Evolutionary conservation across 2,113 vertebrate species (phyloP).

Genomic region (Colaptes auratus): DNA sequence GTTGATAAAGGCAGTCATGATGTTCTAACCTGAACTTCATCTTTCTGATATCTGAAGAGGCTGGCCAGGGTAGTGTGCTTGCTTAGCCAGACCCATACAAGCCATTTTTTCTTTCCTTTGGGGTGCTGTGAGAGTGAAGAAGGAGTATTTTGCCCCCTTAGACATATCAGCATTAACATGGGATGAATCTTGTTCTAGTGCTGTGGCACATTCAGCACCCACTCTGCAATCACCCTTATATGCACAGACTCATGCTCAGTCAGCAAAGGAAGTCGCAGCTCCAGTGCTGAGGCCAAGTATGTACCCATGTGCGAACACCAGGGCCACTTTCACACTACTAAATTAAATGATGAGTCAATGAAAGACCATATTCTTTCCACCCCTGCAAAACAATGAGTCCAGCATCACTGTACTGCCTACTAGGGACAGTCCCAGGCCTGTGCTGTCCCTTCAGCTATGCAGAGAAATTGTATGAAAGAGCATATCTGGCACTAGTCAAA

Average conservation of each 20-base stretch:
- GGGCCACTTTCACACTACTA: neutral
- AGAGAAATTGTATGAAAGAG: neutral
- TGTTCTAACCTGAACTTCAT: neutral
- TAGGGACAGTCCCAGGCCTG: neutral
- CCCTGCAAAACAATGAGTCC: neutral
- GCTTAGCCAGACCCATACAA: neutral
- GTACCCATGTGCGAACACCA: neutral
- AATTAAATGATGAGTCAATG: neutral
- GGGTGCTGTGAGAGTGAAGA: neutral
- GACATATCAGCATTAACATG: neutral
- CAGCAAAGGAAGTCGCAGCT: neutral
- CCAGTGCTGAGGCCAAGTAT: neutral
- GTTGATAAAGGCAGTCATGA: neutral
- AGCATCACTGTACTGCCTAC: neutral
- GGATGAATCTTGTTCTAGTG: neutral
- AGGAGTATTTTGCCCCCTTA: neutral
- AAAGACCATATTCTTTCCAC: neutral
- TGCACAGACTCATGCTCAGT: neutral
- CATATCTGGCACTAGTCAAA: neutral
- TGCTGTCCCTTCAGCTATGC: neutral
- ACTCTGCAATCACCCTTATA: rapidly evolving
- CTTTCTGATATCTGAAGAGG: neutral
- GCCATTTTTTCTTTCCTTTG: neutral
- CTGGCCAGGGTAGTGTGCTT: neutral
- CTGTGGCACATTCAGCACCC: neutral